A percentile compares a stretch with the other conserved stretches of the same genome.
Conservation (phyloP, 2,888 invertebrate genomes). For the Noctua pronuba region DNA sequence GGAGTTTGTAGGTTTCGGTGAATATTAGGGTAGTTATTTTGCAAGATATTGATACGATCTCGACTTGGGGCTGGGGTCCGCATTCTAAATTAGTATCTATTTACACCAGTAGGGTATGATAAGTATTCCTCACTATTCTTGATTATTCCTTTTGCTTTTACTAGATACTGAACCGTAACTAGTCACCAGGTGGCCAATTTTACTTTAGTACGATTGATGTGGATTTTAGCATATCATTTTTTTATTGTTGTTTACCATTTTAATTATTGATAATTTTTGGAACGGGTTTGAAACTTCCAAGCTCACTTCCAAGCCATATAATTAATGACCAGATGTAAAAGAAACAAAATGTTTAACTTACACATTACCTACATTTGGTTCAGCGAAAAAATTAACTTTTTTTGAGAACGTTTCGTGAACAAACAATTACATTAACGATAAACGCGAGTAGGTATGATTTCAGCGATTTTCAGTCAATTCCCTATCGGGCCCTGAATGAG, state of each 20-base stretch:
- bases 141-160: not conserved
- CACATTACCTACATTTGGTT: not conserved
- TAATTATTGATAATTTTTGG: not conserved
- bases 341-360: not conserved
- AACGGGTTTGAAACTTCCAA: not conserved
- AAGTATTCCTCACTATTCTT: not conserved
- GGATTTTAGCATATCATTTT: not conserved
- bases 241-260: not conserved
- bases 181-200: not conserved
- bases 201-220: not conserved
- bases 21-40: slow-evolving; percentile 3
- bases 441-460: slow-evolving; percentile 25
- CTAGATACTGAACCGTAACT: not conserved
- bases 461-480: slow-evolving; percentile 36
- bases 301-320: not conserved
- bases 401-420: not conserved
- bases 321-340: not conserved
- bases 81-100: not conserved
- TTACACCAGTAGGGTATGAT: not conserved
- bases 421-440: slow-evolving; percentile 34
- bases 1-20: not conserved
- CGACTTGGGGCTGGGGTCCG: not conserved
- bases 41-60: not conserved
- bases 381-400: not conserved
- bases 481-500: slow-evolving; percentile 30